These are phyloP conservation scores for Cerastis rubricosa DNA, from an alignment of 2,888 invertebrate species.

Conservation along the genomic window DNA sequence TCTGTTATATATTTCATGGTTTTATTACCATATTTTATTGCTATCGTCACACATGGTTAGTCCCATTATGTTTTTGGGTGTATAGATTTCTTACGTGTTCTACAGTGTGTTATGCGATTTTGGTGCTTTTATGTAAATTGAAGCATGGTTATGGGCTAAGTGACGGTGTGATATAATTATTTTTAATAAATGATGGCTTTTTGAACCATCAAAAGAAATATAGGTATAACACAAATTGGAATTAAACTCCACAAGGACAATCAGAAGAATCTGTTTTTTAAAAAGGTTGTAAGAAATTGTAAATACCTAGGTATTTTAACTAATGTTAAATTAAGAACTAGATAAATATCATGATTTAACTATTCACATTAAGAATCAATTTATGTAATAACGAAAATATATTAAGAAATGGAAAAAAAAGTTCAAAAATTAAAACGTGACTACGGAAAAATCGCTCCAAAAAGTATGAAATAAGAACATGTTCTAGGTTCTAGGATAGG, in stretches of 20 bases:
- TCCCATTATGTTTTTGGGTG: constrained; percentile 47
- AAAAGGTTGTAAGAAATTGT: neutral
- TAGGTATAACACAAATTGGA: neutral
- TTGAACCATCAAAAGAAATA: neutral
- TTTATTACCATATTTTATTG: constrained; percentile 62
- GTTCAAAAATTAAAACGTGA: too few relatives aligned
- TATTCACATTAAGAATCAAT: too few relatives aligned
- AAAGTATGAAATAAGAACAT: too few relatives aligned
- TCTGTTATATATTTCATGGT: constrained; percentile 59
- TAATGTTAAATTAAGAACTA: neutral
- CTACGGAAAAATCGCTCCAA: too few relatives aligned
- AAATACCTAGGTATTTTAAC: neutral
- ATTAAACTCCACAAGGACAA: neutral
- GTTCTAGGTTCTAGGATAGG: too few relatives aligned
- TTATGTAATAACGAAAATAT: too few relatives aligned
- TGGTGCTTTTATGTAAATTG: constrained; percentile 13
- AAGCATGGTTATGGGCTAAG: constrained; percentile 6
- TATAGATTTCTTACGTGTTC: constrained; percentile 42
- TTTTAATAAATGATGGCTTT: too few relatives aligned
- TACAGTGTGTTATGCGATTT: constrained; percentile 5
- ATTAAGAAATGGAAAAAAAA: too few relatives aligned
- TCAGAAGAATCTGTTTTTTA: neutral
- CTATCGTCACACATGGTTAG: constrained; percentile 46
- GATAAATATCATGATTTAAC: too few relatives aligned
- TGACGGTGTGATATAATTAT: neutral